These are phyloP conservation scores for Stenichneumon culpator DNA, from an alignment of 2,888 invertebrate genomes.

Conservation along the genomic window DNA sequence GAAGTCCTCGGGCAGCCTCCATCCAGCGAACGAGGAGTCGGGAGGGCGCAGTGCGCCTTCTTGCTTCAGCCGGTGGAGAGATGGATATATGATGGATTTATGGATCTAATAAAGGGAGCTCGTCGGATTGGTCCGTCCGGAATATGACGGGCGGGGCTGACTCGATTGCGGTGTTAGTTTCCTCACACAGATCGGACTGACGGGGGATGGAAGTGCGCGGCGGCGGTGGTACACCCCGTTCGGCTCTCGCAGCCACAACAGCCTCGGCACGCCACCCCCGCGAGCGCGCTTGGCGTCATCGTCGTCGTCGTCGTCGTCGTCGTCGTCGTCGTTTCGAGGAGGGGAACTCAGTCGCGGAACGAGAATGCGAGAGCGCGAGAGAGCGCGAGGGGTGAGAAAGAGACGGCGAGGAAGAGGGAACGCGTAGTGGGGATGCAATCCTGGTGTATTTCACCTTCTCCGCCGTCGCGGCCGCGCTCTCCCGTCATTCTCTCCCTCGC, in stretches of 20 bases:
- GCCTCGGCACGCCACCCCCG: slow-evolving; percentile 67
- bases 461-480: slow-evolving; percentile 66
- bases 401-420: slow-evolving; percentile 34
- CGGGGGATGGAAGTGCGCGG: slow-evolving; percentile 61
- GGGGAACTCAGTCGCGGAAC: slow-evolving; percentile 54
- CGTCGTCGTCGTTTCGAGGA: slow-evolving; percentile 67
- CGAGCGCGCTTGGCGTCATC: slow-evolving; percentile 57
- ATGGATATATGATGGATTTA: slow-evolving; percentile 92
- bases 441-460: slow-evolving; percentile 81
- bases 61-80: slow-evolving; percentile 67
- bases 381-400: slow-evolving; percentile 1
- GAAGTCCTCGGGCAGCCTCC: slow-evolving; percentile 2
- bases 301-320: slow-evolving; percentile 43
- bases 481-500: slow-evolving; percentile 62
- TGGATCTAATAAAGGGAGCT: slow-evolving; percentile 89
- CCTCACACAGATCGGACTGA: slow-evolving; percentile 37
- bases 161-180: slow-evolving; percentile 47
- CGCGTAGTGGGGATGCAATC: slow-evolving; percentile 78
- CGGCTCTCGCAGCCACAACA: slow-evolving; percentile 80
- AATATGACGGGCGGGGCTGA: slow-evolving; percentile 85
- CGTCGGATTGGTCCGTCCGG: slow-evolving; percentile 84
- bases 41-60: slow-evolving; percentile 23
- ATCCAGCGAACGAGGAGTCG: slow-evolving; percentile 18
- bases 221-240: slow-evolving; percentile 80
- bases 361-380: slow-evolving; percentile 43